Conservation (phyloP, 2,888 invertebrate species). For the Pycnomerus fuliginosus region DNA sequence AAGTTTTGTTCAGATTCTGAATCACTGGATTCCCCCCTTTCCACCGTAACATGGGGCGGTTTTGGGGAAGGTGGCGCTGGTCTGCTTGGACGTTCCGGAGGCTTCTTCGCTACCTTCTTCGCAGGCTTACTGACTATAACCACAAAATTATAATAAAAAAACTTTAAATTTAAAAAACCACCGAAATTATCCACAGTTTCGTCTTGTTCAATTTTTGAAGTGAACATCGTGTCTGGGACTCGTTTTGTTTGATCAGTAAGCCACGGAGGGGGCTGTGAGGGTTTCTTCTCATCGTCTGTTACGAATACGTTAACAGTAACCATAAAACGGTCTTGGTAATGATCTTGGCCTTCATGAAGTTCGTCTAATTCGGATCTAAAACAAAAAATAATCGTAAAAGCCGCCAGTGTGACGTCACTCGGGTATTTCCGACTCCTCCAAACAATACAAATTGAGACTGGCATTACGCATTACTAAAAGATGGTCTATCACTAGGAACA, state of each 20-base stretch:
- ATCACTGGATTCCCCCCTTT: conserved; percentile 39
- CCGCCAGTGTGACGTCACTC: background rate
- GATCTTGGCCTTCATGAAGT: conserved; percentile 64
- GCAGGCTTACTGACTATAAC: background rate
- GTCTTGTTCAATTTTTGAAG: conserved; percentile 76
- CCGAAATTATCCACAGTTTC: conserved; percentile 84
- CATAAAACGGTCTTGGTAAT: conserved; percentile 69
- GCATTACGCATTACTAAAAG: no score
- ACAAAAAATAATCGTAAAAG: conserved; percentile 10
- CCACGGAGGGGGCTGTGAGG: conserved; percentile 74
- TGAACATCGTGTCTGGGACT: conserved; percentile 65
- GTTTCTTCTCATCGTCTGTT: conserved; percentile 67
- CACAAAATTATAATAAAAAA: conserved; percentile 11
- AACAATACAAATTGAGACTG: no score
- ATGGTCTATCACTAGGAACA: no score
- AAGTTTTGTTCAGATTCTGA: conserved; percentile 41
- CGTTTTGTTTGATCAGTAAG: conserved; percentile 64
- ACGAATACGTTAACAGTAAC: conserved; percentile 71
- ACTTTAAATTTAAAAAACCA: conserved; percentile 45
- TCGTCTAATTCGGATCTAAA: conserved; percentile 77
- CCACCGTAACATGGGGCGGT: conserved; percentile 30
- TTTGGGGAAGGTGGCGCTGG: conserved; percentile 40
- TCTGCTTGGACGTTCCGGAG: conserved; percentile 50
- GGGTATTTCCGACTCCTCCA: no score
- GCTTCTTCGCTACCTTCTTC: conserved; percentile 31